A percentile compares a stretch with the other conserved stretches of the same genome.
These are phyloP conservation scores for Lepilemur septentrionalis DNA, from an alignment of 2,797 vertebrate genomes.

Conservation along the genomic window DNA sequence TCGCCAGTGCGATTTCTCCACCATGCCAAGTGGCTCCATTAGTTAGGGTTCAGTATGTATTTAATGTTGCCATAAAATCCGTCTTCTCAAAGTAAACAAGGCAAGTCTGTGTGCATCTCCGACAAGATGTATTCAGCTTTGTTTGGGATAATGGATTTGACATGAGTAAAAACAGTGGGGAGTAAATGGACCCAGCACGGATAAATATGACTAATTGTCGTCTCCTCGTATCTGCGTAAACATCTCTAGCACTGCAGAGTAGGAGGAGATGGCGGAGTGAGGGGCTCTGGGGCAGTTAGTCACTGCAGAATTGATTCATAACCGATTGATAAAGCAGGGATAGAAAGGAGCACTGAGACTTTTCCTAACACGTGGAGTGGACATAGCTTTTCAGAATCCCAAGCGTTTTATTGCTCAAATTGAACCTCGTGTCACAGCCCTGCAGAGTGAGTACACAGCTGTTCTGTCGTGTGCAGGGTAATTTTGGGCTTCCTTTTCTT, in stretches of 20 bases:
- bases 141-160: conserved; percentile 85
- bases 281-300: neutral
- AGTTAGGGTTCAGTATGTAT: conserved; percentile 82
- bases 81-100: conserved; percentile 82
- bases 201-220: conserved; percentile 83
- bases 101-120: conserved; percentile 78
- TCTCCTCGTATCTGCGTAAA: conserved; percentile 77
- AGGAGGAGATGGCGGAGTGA: neutral
- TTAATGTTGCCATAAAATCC: conserved; percentile 83
- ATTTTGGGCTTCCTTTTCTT: neutral
- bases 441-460: neutral
- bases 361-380: neutral
- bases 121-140: conserved; percentile 81
- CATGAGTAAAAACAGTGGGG: conserved; percentile 83
- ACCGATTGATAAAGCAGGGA: neutral
- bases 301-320: neutral
- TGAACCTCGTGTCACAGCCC: neutral
- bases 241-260: conserved; percentile 49
- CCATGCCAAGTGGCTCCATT: conserved; percentile 80
- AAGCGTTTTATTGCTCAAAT: neutral
- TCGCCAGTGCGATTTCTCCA: conserved; percentile 62
- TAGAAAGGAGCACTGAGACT: neutral
- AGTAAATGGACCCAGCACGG: conserved; percentile 75
- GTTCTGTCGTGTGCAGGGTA: too few species aligned
- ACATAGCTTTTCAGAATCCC: neutral